Conservation (phyloP, 2,797 vertebrate species). For the Syngnathus acus region DNA sequence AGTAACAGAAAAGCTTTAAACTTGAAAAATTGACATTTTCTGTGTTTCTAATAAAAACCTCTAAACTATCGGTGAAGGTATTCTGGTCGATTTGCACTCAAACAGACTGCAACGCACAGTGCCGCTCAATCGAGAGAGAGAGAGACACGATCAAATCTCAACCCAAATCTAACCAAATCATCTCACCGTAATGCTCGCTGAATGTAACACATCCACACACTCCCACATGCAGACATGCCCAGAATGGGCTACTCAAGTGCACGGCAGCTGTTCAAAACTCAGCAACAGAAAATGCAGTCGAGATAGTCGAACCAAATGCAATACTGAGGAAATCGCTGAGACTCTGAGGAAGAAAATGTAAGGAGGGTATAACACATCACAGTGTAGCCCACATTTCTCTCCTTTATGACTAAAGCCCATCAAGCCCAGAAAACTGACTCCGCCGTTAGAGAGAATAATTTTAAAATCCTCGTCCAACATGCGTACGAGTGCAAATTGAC, state of each 20-base stretch:
- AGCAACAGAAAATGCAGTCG: constrained; percentile 31
- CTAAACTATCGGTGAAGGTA: neutral
- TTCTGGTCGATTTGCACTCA: neutral
- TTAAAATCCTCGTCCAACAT: neutral
- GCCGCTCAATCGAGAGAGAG: neutral
- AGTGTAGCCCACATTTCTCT: constrained; percentile 16
- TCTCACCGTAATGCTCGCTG: neutral
- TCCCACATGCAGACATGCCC: constrained; percentile 4
- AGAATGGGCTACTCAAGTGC: constrained; percentile 26
- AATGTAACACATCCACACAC: neutral
- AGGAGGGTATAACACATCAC: neutral
- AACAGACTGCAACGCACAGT: neutral
- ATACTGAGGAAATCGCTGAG: constrained; percentile 29
- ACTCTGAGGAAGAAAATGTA: constrained; percentile 21
- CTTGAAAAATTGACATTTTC: neutral
- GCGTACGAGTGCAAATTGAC: neutral
- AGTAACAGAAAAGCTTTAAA: neutral
- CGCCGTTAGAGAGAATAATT: neutral
- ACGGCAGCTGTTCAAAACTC: constrained; percentile 43
- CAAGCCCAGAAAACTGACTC: neutral
- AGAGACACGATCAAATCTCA: neutral
- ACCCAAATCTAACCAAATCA: neutral
- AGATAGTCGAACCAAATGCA: constrained; percentile 29
- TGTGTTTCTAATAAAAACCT: neutral
- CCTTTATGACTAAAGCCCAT: neutral